Base-by-base conservation (phyloP, 1,140 invertebrate species). In the Teleogryllus occipitalis region DNA sequence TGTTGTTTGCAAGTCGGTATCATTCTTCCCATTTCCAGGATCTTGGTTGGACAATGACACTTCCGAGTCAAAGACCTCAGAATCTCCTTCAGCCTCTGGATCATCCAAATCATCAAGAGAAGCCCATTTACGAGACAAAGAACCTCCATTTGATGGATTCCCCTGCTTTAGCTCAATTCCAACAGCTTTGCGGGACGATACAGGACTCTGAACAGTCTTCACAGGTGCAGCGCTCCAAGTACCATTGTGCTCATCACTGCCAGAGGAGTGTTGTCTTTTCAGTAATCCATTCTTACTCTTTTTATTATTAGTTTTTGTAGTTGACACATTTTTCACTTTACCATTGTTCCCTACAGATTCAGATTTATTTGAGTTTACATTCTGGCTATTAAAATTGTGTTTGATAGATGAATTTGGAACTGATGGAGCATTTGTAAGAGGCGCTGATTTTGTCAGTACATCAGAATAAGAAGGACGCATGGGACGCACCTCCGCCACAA, bases 381-480 rank as follows among this genome's bases (percentile, higher is more conserved):
- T 80, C 47, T 79, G 27, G 78, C 77, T 82, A 49, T 79, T 81
- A 47, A 77, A 27, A 46, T 82, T 79, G 8, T 80, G 75, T 79
- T 82, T 82, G 65, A 81, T 78, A 10, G 82, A 73, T 12, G 82
- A 85, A 80, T 84, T 85, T 39, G 27, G 27, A 46, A 84, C 85
- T 47, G 85, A 84, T 46, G 84, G 82, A 27, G 86, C 84, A 73
- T 86, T 83, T 46, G 80, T 46, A 3, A 81, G 81, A 7, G 87
- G 86, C 0, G 87, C 87, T 76, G 91, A 92, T 85, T 95, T 95
- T 18, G 92, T 91, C 15, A 95, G 82, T 12, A 95, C 93, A 86
- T 94, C 93, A 4, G 94, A 95, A 84, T 95, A 95, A 39, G 92
- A 92, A 27, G 93, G 93, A 79, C 93, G 87, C 93, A 95, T 94